These are phyloP conservation scores for Cerastis leucographa DNA, from an alignment of 2,888 invertebrate species.

Conservation along the genomic window DNA sequence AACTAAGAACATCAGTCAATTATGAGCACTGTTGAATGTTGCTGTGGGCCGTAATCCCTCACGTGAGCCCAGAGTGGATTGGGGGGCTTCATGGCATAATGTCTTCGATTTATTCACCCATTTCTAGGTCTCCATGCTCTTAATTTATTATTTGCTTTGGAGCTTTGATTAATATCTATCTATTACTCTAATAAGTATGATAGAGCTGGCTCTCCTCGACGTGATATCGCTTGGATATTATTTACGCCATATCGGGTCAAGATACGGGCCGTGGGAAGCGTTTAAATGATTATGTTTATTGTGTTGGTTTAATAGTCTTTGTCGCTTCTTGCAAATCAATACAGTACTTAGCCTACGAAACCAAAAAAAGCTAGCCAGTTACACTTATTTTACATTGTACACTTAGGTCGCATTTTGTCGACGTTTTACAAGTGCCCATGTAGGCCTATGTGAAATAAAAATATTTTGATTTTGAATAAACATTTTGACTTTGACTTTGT, in stretches of 20 bases:
- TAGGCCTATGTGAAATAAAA: too few relatives aligned
- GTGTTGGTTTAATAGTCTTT: neutral
- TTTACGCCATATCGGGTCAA: neutral
- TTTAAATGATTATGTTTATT: neutral
- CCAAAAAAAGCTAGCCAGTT: neutral
- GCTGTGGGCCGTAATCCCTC: neutral
- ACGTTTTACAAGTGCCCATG: too few relatives aligned
- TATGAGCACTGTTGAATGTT: neutral
- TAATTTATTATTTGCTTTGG: neutral
- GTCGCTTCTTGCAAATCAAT: neutral
- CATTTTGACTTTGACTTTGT: too few relatives aligned
- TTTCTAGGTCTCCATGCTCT: neutral
- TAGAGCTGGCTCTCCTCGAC: neutral
- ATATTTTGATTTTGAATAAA: too few relatives aligned
- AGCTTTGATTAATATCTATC: neutral
- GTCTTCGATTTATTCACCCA: neutral
- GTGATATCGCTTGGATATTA: neutral
- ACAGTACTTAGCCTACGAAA: neutral
- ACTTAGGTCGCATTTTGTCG: too few relatives aligned
- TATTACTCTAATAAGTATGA: neutral
- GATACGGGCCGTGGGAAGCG: neutral
- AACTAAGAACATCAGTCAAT: too few relatives aligned
- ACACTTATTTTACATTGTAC: too few relatives aligned
- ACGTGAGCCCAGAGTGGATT: neutral
- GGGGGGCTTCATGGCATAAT: neutral